Evolutionary conservation across 1,140 invertebrate species (phyloP), one percentile per base, ranked within the genome.

Genomic region (Streblospio benedicti): DNA sequence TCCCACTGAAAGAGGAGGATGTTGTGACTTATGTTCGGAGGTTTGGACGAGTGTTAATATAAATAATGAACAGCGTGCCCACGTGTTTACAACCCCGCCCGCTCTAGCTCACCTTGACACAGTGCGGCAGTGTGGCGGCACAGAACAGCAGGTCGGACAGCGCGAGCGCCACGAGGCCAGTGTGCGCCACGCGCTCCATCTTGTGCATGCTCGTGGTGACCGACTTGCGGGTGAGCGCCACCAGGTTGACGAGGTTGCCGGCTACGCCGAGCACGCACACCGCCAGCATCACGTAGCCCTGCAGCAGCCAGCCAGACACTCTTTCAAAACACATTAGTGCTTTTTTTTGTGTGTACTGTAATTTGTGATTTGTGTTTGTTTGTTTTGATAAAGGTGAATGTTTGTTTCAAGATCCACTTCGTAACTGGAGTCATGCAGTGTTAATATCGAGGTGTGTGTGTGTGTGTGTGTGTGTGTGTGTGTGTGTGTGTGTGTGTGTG

Each of bases 101-200:
- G n/a, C n/a, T n/a, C n/a, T n/a, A n/a, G n/a, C n/a, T n/a, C n/a
- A n/a, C n/a, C n/a, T n/a, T 28, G 59, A 58, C 32, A 0, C 53
- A 53, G 59, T 57, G 28, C 4, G 59, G 59, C 12, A 62, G 50
- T 9, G 32, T 32, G 27, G 28, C 31, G 61, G 52, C 27, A 45
- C 61, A 62, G 30, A 62, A 60, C 43, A 62, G 45, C 3, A 62
- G 45, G 38, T 62, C 61, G 2, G 57, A 59, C 9, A 54, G 14
- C 18, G 61, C 61, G 9, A 62, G 51, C 0, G 57, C 61, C 3
- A 43, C 57, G 2, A 62, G 30, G 0, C 61, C 61, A 4, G 23
- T 38, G 45, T 62, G 33, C 25, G 33, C 57, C 14, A 30, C 51
- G 2, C 57, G 43, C 45, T 62, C 61, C 32, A 44, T 52, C 18